These are phyloP conservation scores for Bungarus multicinctus DNA, from an alignment of 2,113 vertebrate species.

Conservation along the genomic window DNA sequence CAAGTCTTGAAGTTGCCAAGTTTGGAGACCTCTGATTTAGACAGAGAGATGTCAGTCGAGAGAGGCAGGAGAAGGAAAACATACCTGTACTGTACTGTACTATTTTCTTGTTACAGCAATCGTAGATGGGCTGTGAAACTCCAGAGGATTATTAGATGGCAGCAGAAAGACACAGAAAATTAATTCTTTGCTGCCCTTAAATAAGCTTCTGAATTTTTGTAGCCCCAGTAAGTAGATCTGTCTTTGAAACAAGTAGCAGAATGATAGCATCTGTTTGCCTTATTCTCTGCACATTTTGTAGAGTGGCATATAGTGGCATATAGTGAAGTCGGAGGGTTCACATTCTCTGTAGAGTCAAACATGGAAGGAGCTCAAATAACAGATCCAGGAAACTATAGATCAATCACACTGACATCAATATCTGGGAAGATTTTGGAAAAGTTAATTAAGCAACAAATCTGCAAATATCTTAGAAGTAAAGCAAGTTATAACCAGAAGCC, in stretches of 20 bases:
- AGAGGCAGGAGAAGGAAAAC: neutral
- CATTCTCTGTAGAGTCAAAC: neutral
- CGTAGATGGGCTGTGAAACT: neutral
- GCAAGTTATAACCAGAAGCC: too few species aligned
- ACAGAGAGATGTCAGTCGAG: neutral
- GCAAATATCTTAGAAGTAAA: too few species aligned
- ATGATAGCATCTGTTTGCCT: neutral
- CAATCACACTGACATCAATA: too few species aligned
- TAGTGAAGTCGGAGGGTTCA: neutral
- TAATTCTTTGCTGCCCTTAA: neutral
- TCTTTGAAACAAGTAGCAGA: neutral
- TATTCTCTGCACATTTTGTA: neutral
- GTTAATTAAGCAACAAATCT: too few species aligned
- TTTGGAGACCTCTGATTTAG: neutral
- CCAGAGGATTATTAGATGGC: neutral
- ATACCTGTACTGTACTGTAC: neutral
- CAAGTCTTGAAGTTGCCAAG: too few species aligned
- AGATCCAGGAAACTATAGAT: too few species aligned
- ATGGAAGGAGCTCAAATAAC: neutral
- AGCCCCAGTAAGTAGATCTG: neutral
- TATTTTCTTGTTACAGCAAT: neutral
- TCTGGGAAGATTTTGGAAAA: too few species aligned
- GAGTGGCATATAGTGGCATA: neutral
- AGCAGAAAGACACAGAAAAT: neutral
- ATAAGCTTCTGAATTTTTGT: neutral